A percentile compares a stretch with the other conserved stretches of the same genome.
These are phyloP conservation scores for Uria lomvia DNA, from an alignment of 2,113 vertebrate species.

Conservation along the genomic window DNA sequence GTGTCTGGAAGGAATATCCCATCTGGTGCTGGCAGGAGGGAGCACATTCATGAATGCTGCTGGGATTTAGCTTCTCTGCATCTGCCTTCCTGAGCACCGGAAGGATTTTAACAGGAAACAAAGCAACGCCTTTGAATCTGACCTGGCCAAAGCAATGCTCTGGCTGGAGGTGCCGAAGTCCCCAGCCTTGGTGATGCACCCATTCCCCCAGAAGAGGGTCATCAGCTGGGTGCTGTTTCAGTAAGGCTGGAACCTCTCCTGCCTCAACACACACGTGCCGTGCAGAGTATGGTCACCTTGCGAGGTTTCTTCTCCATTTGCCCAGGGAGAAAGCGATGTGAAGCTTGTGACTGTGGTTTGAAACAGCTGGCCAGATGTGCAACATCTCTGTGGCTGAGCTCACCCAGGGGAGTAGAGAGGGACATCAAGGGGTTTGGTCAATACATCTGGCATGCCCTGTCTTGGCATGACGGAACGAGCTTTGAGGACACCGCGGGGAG, in stretches of 20 bases:
- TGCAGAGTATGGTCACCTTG: fast-evolving
- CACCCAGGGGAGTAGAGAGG: neutral
- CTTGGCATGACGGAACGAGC: fast-evolving
- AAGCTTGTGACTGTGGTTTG: no score
- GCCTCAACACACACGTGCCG: fast-evolving
- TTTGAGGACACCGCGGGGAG: neutral
- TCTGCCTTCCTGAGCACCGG: neutral
- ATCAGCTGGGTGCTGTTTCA: neutral
- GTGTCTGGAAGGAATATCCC: slow-evolving; percentile 25
- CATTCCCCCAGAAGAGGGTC: neutral
- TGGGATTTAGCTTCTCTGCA: slow-evolving; percentile 37
- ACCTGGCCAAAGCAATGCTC: neutral
- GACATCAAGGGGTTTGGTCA: neutral
- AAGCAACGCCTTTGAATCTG: neutral
- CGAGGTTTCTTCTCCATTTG: neutral
- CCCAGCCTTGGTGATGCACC: fast-evolving
- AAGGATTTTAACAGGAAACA: neutral
- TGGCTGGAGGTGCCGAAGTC: neutral
- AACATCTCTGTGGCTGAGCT: neutral
- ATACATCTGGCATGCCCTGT: fast-evolving
- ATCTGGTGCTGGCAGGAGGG: slow-evolving; percentile 47
- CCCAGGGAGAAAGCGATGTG: fast-evolving
- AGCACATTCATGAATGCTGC: slow-evolving; percentile 36
- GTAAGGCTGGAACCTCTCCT: neutral
- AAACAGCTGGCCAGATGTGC: neutral